Evolutionary conservation across 2,888 invertebrate species (phyloP), one percentile per base, ranked within the genome.

Genomic region (Thera britannica): DNA sequence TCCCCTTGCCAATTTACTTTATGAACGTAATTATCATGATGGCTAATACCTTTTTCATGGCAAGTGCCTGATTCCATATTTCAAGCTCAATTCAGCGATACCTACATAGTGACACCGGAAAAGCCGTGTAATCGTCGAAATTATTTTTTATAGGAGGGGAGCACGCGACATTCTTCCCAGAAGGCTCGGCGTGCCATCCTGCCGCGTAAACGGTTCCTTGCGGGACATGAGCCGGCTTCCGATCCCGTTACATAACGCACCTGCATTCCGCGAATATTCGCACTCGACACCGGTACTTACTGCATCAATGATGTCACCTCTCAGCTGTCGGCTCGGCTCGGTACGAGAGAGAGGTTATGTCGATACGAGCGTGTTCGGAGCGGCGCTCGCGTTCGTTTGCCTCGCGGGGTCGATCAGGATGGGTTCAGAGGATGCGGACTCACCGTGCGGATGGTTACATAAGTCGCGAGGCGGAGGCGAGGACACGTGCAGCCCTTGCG

Each of bases 401-500:
- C 72, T 62, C 74, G 73, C 75, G 82, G 82, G 81, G 87, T 84
- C 77, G 82, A 72, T 83, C 83, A 83, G 86, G 84, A 83, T 85
- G 85, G 86, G 88, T 80, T 82, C 81, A 87, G 90, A 89, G 89
- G 89, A 90, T 92, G 91, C 88, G 84, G 90, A 88, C 87, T 91
- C 90, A 90, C 92, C 92, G 91, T 90, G 90, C 89, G 90, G 90
- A 88, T 91, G 89, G 87, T 93, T 93, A 93, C 84, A 91, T 93
- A 93, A 93, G 93, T 87, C 90, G 87, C 87, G 87, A 82, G 81
- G 83, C 82, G 87, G 87, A 84, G 84, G 79, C 84, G 86, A 85
- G 84, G 86, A 90, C 86, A 91, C 92, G 92, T 90, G 88, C 82
- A 78, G 87, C 92, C 93, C 92, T 90, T 84, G 75, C 78, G 90